Evolutionary conservation across 30 jellyfish, hydroid and myxozoan species (phyloP).

Genomic region (Hydractinia echinata): DNA sequence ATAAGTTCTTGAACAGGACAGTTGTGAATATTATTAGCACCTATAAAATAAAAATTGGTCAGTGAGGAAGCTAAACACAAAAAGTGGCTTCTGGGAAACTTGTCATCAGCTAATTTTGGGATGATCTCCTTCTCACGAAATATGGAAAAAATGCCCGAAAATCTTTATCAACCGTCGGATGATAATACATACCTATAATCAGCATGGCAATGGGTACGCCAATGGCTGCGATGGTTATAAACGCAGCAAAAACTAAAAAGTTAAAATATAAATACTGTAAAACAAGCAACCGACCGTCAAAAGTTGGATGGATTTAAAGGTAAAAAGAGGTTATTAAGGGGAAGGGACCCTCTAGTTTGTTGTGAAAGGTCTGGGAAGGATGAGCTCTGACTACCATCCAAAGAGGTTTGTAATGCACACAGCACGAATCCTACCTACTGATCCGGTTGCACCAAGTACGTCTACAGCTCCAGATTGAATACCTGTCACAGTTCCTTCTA

Average conservation of each 20-base stretch:
- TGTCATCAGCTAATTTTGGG: not conserved
- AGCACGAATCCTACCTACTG: not conserved
- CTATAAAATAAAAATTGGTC: conserved; percentile 15
- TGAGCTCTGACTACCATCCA: too few relatives aligned
- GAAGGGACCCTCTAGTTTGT: too few relatives aligned
- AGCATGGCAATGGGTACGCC: conserved; percentile 16
- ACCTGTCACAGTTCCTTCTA: not conserved
- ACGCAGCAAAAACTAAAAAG: not conserved
- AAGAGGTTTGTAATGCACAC: too few relatives aligned
- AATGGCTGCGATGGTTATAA: not conserved
- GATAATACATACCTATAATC: not conserved
- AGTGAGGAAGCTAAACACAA: not conserved
- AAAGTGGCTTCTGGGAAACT: not conserved
- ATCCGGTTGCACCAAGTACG: conserved; percentile 17
- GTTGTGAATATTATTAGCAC: conserved; percentile 30
- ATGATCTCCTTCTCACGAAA: too few relatives aligned
- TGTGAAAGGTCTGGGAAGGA: too few relatives aligned
- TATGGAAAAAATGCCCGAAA: not conserved
- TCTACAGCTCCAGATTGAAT: conserved; percentile 10
- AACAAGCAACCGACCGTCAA: too few relatives aligned
- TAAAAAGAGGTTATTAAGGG: too few relatives aligned
- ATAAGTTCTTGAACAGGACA: conserved; percentile 56
- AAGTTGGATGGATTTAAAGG: too few relatives aligned
- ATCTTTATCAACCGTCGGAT: not conserved
- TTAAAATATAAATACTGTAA: not conserved